Percentiles rank a stretch among this genome's conserved stretches.
phyloP scores from a whole-genome alignment of 2,888 invertebrate genomes.

The Apotomis capreana region DNA sequence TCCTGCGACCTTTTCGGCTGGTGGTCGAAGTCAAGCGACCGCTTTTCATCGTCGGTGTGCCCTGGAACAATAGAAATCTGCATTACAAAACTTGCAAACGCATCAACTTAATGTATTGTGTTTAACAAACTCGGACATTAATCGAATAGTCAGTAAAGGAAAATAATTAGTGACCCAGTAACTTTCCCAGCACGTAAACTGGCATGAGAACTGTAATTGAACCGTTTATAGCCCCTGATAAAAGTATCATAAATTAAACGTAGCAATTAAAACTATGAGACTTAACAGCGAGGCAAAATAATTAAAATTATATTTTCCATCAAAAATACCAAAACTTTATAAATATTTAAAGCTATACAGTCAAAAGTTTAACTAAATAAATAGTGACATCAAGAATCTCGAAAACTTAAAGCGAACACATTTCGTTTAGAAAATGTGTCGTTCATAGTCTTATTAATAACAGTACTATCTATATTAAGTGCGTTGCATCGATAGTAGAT shows the following conservation, averaged over 20 bases:
- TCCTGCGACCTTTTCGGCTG: slow-evolving; percentile 82
- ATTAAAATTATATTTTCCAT: neutral
- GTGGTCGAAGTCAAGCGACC: slow-evolving; percentile 86
- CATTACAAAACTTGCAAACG: neutral
- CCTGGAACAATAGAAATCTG: slow-evolving; percentile 60
- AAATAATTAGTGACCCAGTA: slow-evolving; percentile 28
- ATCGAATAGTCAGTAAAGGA: neutral
- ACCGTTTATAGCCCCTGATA: slow-evolving; percentile 25
- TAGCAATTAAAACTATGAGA: slow-evolving; percentile 33
- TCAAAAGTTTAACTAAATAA: too few relatives aligned
- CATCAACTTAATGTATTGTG: slow-evolving; percentile 5
- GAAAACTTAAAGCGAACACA: too few relatives aligned
- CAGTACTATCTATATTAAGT: too few relatives aligned
- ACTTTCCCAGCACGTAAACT: slow-evolving; percentile 28
- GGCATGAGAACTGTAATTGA: slow-evolving; percentile 26
- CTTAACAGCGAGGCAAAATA: slow-evolving; percentile 6
- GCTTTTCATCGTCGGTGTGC: slow-evolving; percentile 87
- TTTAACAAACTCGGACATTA: neutral
- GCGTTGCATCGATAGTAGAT: too few relatives aligned
- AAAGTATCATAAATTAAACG: slow-evolving; percentile 28
- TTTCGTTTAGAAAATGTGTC: too few relatives aligned
- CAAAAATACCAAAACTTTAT: neutral
- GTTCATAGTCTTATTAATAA: too few relatives aligned
- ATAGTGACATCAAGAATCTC: too few relatives aligned
- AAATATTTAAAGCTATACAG: too few relatives aligned